Percentiles rank a stretch among this genome's conserved stretches.
These are phyloP conservation scores for Zonotrichia albicollis DNA, from an alignment of 2,797 vertebrate species.

Conservation along the genomic window DNA sequence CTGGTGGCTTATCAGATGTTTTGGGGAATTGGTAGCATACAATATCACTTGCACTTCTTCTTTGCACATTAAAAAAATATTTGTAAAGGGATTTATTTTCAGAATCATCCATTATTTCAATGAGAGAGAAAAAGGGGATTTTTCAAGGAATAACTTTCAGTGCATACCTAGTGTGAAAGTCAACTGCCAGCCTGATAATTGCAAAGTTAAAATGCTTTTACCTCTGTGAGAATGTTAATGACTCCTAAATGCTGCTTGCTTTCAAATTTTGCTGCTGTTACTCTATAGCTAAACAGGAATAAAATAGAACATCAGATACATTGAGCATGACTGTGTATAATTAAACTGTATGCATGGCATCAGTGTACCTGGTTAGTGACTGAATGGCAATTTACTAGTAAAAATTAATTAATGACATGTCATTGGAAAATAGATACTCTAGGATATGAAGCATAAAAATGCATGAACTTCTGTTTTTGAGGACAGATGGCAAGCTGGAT, in stretches of 20 bases:
- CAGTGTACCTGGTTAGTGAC: background rate
- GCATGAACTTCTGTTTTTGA: background rate
- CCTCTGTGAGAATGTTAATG: background rate
- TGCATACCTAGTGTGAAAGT: background rate
- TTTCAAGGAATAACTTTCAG: background rate
- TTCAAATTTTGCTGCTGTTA: background rate
- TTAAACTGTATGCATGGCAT: background rate
- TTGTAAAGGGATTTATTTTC: background rate
- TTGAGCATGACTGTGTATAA: background rate
- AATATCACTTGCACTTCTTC: background rate
- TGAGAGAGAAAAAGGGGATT: background rate
- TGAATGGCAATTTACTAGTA: background rate
- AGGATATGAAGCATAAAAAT: background rate
- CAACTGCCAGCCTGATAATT: background rate
- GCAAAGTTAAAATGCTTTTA: background rate
- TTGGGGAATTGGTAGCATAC: background rate
- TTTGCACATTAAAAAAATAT: background rate
- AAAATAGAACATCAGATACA: background rate
- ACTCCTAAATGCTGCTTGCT: background rate
- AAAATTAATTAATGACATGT: background rate
- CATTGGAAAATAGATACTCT: background rate
- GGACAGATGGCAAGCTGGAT: background rate
- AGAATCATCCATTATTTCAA: background rate
- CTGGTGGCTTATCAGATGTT: background rate
- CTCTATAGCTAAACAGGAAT: background rate